These are phyloP conservation scores for Azorinus chamasolen DNA, from an alignment of 2,888 invertebrate species.

Conservation along the genomic window DNA sequence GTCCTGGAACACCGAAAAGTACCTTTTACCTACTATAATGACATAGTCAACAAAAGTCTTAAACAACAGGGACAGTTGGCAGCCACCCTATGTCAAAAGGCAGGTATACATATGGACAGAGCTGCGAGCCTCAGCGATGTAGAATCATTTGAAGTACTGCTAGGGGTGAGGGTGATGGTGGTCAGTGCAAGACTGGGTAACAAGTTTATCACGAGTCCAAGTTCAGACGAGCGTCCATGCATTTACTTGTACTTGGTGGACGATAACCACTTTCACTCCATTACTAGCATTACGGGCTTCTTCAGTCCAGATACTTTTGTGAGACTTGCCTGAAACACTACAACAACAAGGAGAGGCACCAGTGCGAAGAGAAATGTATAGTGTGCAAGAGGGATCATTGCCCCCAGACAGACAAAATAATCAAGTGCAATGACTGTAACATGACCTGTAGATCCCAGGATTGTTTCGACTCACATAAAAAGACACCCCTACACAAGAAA, in stretches of 20 bases:
- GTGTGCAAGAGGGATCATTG: slow-evolving; percentile 37
- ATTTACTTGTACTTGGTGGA: slow-evolving; percentile 47
- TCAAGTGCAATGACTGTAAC: slow-evolving; percentile 13
- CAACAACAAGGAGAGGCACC: slow-evolving; percentile 25
- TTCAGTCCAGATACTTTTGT: slow-evolving; percentile 41
- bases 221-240: slow-evolving; percentile 26
- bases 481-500: slow-evolving; percentile 4
- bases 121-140: slow-evolving; percentile 33
- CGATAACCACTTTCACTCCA: slow-evolving; percentile 37
- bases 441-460: slow-evolving; percentile 27
- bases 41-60: slow-evolving; percentile 7
- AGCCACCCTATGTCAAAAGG: slow-evolving; percentile 27
- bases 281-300: slow-evolving; percentile 40
- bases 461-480: slow-evolving; percentile 20
- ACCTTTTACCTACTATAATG: slow-evolving; percentile 29
- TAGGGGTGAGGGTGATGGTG: slow-evolving; percentile 49
- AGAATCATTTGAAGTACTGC: slow-evolving; percentile 21
- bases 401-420: slow-evolving; percentile 14
- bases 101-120: slow-evolving; percentile 26
- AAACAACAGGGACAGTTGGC: slow-evolving; percentile 37
- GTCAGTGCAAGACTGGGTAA: slow-evolving; percentile 51
- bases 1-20: slow-evolving; percentile 33
- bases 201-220: slow-evolving; percentile 41
- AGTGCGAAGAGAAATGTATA: slow-evolving; percentile 33
- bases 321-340: slow-evolving; percentile 22